Evolutionary conservation across 2,797 vertebrate species (phyloP).

Genomic region (Leptoclinus maculatus): DNA sequence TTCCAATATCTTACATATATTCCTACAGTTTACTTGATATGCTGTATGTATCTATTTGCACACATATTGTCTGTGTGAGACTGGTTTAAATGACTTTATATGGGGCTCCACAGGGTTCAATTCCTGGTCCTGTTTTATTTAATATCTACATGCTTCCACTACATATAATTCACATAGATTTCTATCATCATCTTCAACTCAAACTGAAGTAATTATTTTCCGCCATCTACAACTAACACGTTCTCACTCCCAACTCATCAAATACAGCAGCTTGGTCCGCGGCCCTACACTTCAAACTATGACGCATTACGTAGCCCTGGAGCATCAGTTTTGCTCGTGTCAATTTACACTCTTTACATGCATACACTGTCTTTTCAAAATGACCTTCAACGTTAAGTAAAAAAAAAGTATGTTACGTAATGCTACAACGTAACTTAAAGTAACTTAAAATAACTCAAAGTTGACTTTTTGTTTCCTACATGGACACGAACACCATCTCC

Average conservation of each 20-base stretch:
- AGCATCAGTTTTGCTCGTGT: too few species aligned
- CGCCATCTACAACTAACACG: background rate
- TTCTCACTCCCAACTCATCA: background rate
- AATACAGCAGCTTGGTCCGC: background rate
- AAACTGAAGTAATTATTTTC: background rate
- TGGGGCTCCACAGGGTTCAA: constrained; percentile 8
- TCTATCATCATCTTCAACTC: background rate
- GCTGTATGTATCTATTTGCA: background rate
- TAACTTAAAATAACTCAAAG: too few species aligned
- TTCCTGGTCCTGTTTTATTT: constrained; percentile 3
- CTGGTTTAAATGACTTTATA: background rate
- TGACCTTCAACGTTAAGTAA: too few species aligned
- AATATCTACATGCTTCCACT: background rate
- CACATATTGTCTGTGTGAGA: background rate
- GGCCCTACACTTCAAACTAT: background rate
- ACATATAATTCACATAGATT: background rate
- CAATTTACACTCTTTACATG: too few species aligned
- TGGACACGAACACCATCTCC: too few species aligned
- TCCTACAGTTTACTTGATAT: background rate
- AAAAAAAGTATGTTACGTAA: background rate
- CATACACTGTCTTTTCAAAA: too few species aligned
- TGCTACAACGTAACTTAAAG: too few species aligned
- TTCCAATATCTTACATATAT: background rate
- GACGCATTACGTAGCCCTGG: too few species aligned
- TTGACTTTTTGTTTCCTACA: too few species aligned